phyloP scores from a whole-genome alignment of 2,113 vertebrate genomes.

The Macrotus californicus region DNA sequence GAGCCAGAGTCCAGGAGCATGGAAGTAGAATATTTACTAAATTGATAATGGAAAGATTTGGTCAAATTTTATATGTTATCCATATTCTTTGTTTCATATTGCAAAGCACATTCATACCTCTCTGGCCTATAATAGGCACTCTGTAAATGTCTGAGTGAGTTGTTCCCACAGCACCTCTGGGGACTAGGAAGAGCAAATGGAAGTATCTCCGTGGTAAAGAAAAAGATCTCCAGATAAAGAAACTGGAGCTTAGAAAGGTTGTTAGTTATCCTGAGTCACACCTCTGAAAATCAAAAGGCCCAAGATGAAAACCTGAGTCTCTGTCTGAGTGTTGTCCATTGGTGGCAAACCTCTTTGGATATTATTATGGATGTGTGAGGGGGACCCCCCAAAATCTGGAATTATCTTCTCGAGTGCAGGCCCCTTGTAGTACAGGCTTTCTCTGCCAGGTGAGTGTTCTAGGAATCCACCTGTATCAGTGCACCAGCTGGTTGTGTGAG shows the following conservation, averaged over 20 bases:
- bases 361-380: not conserved
- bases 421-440: too few relatives aligned
- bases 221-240: not conserved
- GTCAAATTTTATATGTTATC: not conserved
- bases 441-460: too few relatives aligned
- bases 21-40: not conserved
- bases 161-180: not conserved
- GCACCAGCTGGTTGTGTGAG: too few relatives aligned
- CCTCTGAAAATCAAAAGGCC: not conserved
- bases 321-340: not conserved
- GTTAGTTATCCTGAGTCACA: not conserved
- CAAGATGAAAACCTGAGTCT: not conserved
- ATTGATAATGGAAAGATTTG: not conserved
- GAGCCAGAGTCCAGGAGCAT: not conserved
- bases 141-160: not conserved
- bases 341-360: not conserved
- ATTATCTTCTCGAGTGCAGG: too few relatives aligned
- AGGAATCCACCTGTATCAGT: too few relatives aligned
- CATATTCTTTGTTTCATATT: not conserved
- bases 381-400: too few relatives aligned
- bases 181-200: not conserved
- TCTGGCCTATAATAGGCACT: not conserved
- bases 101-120: not conserved
- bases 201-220: not conserved
- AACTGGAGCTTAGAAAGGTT: not conserved